Evolutionary conservation across 2,888 invertebrate genomes (phyloP), one percentile per base, ranked within the genome.

Genomic region (Oscheius sp.): DNA sequence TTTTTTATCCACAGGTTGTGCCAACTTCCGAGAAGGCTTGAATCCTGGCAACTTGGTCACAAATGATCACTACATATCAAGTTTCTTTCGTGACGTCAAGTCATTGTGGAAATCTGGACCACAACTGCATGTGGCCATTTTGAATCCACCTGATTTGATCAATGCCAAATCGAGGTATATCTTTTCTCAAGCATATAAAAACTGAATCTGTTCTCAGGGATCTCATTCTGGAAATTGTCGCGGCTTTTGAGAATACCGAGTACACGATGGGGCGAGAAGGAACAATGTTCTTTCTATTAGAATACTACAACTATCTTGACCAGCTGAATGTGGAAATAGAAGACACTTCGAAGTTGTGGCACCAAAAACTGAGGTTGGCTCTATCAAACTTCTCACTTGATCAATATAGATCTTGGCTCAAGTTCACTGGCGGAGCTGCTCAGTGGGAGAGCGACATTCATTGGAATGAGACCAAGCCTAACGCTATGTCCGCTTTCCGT

Each of bases 1-100:
- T 1, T 32, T 21, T 63, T 75, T 2, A 32, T 60, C 2, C 9
- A 10, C 4, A 80, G 80, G 81, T 11, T 96, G 96, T 87, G 90
- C 95, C 29, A 82, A 82, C 37, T 82, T 82, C 53, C 79, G 78
- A 35, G 88, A 88, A 78, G 88, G 88, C 4, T 60, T 88, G 47
- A 86, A 89, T 68, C 88, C 88, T 2, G 84, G 81, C 7, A 87
- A 89, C 75, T 76, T 88, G 55, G 88, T 88, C 9, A 87, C 88
- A 7, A 82, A 84, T 70, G 82, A 86, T 70, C 87, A 89, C 76
- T 88, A 88, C 77, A 86, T 87, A 70, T 84, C 87, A 7, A 74
- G 79, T 37, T 89, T 87, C 74, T 88, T 89, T 72, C 71, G 78
- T 0, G 84, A 87, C 68, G 82, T 89, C 74, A 86, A 87, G 65